A percentile compares a stretch with the other conserved stretches of the same genome.
phyloP scores from a whole-genome alignment of 2,888 invertebrate species.

The Caprella mutica region DNA sequence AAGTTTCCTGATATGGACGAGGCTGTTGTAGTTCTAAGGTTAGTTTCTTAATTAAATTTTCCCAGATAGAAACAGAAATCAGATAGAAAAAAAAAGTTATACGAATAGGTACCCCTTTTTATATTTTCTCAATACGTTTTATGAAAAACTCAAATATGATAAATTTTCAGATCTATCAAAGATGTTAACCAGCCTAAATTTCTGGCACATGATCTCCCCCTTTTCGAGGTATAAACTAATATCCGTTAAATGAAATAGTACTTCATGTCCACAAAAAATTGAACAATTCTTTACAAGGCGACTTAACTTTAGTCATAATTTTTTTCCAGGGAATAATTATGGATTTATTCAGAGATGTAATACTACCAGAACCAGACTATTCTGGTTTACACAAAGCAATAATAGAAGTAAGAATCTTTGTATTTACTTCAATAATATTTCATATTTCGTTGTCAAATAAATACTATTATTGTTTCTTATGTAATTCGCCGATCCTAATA shows the following conservation, averaged over 20 bases:
- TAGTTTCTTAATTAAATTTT: constrained; percentile 38
- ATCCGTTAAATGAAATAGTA: too few relatives aligned
- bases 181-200: constrained; percentile 47
- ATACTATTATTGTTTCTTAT: too few relatives aligned
- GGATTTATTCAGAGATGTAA: constrained; percentile 44
- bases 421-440: too few relatives aligned
- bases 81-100: not conserved
- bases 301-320: too few relatives aligned
- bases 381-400: constrained; percentile 41
- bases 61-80: constrained; percentile 41
- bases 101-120: not conserved
- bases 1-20: constrained; percentile 41
- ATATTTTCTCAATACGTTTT: not conserved
- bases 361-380: constrained; percentile 43
- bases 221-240: constrained; percentile 24
- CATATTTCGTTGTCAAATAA: too few relatives aligned
- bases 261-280: not conserved
- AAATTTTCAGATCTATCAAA: constrained; percentile 41
- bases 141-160: too few relatives aligned
- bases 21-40: constrained; percentile 42
- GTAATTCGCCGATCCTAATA: not conserved
- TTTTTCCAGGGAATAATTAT: constrained; percentile 42
- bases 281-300: not conserved
- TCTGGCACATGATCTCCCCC: constrained; percentile 41
- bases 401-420: constrained; percentile 36